Evolutionary conservation across 2,888 invertebrate genomes (phyloP), one percentile per base, ranked within the genome.

Genomic region (Ditylenchus weischeri): DNA sequence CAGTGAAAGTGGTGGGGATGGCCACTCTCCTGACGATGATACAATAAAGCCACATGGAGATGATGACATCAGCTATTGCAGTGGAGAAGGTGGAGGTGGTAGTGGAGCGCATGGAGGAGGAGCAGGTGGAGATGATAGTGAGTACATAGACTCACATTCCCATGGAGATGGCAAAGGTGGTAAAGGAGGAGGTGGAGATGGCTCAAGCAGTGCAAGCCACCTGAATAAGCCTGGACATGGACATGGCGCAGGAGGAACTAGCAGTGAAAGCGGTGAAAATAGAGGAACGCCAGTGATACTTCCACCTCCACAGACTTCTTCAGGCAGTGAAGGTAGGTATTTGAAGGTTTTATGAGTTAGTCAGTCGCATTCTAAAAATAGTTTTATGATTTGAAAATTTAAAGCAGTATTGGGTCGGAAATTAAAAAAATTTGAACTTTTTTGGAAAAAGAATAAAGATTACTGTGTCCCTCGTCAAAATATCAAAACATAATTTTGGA

Each of bases 111-210:
- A n/a, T n/a, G n/a, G n/a, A n/a, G n/a, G n/a, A n/a, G n/a, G n/a
- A n/a, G n/a, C n/a, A 6, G n/a, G 6, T 18, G 58, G 58, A 19
- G 58, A 23, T 23, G 23, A 6, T 57, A 23, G 58, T 19, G n/a
- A n/a, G n/a, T n/a, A n/a, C n/a, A n/a, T n/a, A n/a, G n/a, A n/a
- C n/a, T n/a, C n/a, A n/a, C n/a, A n/a, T n/a, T n/a, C n/a, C n/a
- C n/a, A n/a, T n/a, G 58, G 58, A 18, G 23, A 18, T 23, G 58
- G 58, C 6, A 18, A 7, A 1, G 58, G 23, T 5, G 36, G 61
- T 1, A 38, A 36, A 18, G 36, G 61, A 60, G 36, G 61, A 23
- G 4, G 61, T 6, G 61, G 61, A 60, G 61, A 57, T 29, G 58
- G 58, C 58, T 15, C 18, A 60, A 21, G 35, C 35, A 18, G n/a